phyloP scores from a whole-genome alignment of 2,797 vertebrate species.

The Xerus rutilus region DNA sequence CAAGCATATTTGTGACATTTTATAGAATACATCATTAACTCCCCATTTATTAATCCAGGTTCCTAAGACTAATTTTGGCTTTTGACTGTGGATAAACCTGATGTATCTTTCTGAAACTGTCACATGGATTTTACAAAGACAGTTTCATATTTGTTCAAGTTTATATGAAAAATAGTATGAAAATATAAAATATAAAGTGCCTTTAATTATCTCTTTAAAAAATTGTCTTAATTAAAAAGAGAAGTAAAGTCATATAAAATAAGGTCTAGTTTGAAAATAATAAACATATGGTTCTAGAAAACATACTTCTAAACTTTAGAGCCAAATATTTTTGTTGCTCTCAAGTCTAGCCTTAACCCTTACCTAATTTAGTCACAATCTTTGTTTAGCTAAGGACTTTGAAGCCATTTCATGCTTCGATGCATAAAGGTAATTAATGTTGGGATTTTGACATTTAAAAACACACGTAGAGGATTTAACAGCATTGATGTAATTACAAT shows the following conservation, averaged over 20 bases:
- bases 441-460: conserved; percentile 79
- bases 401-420: conserved; percentile 78
- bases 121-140: background rate
- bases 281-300: conserved; percentile 37
- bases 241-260: conserved; percentile 54
- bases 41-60: conserved; percentile 34
- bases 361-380: conserved; percentile 65
- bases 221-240: conserved; percentile 33
- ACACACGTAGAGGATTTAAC: conserved; percentile 72
- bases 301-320: background rate
- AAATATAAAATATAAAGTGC: conserved; percentile 28
- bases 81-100: conserved; percentile 10
- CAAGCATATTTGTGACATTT: background rate
- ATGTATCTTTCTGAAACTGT: background rate
- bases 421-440: conserved; percentile 77
- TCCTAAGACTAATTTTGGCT: background rate
- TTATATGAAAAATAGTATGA: conserved; percentile 43
- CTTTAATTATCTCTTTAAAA: conserved; percentile 41
- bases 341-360: conserved; percentile 29
- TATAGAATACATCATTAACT: background rate
- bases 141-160: background rate
- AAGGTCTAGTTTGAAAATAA: conserved; percentile 6
- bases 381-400: conserved; percentile 72
- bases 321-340: background rate
- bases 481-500: conserved; percentile 77